Evolutionary conservation across 1,140 invertebrate genomes (phyloP).

Genomic region (Drosophila varians): DNA sequence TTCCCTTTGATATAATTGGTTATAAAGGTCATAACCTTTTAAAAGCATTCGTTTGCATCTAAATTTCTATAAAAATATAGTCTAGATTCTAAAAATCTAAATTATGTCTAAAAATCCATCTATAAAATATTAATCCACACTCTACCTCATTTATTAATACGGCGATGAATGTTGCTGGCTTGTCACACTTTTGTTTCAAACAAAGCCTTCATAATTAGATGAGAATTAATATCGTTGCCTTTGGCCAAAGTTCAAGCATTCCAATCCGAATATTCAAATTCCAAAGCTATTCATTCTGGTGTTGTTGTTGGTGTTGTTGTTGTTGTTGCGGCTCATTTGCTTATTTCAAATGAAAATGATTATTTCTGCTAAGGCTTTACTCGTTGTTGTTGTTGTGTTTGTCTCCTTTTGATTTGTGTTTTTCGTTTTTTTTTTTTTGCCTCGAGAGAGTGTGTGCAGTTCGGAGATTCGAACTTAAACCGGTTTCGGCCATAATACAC

Average conservation of each 20-base stretch:
- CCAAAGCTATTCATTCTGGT: constrained; percentile 41
- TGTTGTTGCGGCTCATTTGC: constrained; percentile 44
- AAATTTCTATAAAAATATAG: too few species aligned
- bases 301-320: constrained; percentile 33
- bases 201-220: constrained; percentile 66
- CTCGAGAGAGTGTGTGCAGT: constrained; percentile 25
- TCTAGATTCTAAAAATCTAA: neutral
- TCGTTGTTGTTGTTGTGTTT: constrained; percentile 14
- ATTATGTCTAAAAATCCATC: too few species aligned
- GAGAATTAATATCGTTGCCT: constrained; percentile 51
- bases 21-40: too few species aligned
- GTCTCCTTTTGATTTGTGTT: constrained; percentile 1
- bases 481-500: constrained; percentile 47
- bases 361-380: constrained; percentile 1
- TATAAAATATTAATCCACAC: neutral
- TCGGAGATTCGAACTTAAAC: constrained; percentile 41
- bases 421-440: neutral
- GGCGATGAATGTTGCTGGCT: constrained; percentile 10
- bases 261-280: constrained; percentile 42
- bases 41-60: too few species aligned
- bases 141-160: constrained; percentile 26
- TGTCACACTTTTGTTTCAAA: constrained; percentile 40
- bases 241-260: constrained; percentile 18
- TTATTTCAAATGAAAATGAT: constrained; percentile 48
- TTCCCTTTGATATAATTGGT: too few species aligned